phyloP scores from a whole-genome alignment of 2,113 vertebrate species.

The Larimichthys polyactis region DNA sequence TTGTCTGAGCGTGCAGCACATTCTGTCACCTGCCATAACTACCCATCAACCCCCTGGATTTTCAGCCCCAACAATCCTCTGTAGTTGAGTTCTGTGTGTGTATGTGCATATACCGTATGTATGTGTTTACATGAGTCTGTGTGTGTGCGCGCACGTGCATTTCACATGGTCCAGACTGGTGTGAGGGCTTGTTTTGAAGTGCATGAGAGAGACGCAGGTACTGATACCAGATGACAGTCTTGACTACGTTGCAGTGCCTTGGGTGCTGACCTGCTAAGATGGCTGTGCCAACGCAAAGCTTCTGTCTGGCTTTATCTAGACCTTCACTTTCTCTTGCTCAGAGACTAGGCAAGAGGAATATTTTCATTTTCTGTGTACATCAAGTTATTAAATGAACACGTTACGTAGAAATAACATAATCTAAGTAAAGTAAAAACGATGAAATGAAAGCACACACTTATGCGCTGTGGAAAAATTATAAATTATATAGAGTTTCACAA shows the following conservation, averaged over 20 bases:
- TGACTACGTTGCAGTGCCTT: constrained; percentile 76
- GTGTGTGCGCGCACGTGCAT: constrained; percentile 17
- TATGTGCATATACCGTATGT: background rate
- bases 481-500: too few relatives aligned
- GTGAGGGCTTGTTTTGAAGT: constrained; percentile 69
- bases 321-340: constrained; percentile 28
- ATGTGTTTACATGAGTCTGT: constrained; percentile 1
- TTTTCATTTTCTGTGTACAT: constrained; percentile 33
- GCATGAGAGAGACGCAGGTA: constrained; percentile 64
- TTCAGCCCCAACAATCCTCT: constrained; percentile 66
- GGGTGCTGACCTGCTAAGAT: constrained; percentile 80
- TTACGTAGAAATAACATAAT: background rate
- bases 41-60: constrained; percentile 71
- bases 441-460: background rate
- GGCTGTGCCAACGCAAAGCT: constrained; percentile 72
- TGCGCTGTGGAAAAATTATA: background rate
- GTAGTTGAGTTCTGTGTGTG: constrained; percentile 37
- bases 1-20: constrained; percentile 80
- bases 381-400: constrained; percentile 10
- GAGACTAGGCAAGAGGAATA: constrained; percentile 71
- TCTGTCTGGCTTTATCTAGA: constrained; percentile 78
- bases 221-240: constrained; percentile 80
- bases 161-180: constrained; percentile 33
- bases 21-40: constrained; percentile 76
- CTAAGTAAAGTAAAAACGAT: background rate